Conservation (phyloP, 2,888 invertebrate genomes). For the Zele albiditarsus region DNA sequence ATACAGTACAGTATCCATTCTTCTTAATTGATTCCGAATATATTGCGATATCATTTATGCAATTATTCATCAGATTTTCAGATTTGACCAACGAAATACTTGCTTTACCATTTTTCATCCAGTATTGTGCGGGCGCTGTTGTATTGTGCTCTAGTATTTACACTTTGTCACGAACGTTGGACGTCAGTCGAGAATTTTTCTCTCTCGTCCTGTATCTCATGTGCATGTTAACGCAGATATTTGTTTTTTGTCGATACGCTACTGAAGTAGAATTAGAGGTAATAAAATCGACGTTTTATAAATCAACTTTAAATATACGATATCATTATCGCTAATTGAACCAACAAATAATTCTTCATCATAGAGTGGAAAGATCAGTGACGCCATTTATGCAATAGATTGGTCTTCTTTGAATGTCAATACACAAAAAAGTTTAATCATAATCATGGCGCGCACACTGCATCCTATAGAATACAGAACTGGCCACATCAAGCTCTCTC, state of each 20-base stretch:
- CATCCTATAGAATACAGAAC: constrained; percentile 58
- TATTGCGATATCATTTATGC: no score
- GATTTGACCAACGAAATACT: constrained; percentile 6
- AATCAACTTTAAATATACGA: no score
- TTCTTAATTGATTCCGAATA: background rate
- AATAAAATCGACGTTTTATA: background rate
- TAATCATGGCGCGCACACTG: constrained; percentile 53
- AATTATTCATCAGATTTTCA: constrained; percentile 8
- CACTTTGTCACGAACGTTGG: constrained; percentile 1
- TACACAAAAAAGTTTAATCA: constrained; percentile 51
- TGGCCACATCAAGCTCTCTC: constrained; percentile 55
- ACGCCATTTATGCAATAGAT: constrained; percentile 55
- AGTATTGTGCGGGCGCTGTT: constrained; percentile 17
- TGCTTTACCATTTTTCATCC: constrained; percentile 3
- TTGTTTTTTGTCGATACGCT: constrained; percentile 4
- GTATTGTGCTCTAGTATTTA: constrained; percentile 30
- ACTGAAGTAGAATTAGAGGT: constrained; percentile 15
- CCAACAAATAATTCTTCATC: background rate
- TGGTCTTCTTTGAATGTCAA: constrained; percentile 52
- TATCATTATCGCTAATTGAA: background rate
- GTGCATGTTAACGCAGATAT: constrained; percentile 21
- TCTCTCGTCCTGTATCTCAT: constrained; percentile 9
- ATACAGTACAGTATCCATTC: constrained; percentile 21
- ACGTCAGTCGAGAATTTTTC: constrained; percentile 9
- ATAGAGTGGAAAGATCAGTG: constrained; percentile 54